Evolutionary conservation across 2,113 vertebrate species (phyloP).

Genomic region (Poeciliopsis prolifica): DNA sequence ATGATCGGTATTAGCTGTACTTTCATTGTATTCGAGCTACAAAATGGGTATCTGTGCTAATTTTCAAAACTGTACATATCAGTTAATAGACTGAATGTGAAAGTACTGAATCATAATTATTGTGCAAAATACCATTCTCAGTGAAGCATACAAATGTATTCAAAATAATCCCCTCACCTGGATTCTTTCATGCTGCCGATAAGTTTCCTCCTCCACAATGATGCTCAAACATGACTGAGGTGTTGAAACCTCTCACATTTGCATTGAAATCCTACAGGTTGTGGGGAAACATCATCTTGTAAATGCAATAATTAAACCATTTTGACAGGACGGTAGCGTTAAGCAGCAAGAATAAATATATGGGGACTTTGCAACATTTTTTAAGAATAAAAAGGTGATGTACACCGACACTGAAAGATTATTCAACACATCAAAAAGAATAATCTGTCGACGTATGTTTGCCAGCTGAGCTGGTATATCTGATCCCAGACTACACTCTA

Average conservation of each 20-base stretch:
- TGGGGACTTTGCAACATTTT: neutral
- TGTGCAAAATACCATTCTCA: no score
- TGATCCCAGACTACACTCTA: neutral
- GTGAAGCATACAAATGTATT: no score
- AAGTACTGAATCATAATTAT: no score
- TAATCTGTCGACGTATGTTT: neutral
- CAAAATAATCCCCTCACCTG: no score
- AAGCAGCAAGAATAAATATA: neutral
- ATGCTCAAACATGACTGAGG: neutral
- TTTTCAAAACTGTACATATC: no score
- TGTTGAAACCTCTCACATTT: neutral
- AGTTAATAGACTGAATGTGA: no score
- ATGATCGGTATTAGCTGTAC: no score
- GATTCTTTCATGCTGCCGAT: neutral
- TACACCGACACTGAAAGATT: neutral
- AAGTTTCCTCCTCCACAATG: neutral
- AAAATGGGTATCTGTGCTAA: no score
- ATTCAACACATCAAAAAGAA: neutral
- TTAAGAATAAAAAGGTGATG: neutral
- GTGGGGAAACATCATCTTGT: neutral
- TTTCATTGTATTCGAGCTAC: no score
- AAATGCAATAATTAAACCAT: neutral
- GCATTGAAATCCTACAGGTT: neutral
- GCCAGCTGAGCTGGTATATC: neutral
- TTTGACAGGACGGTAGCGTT: neutral